Conservation (phyloP, 2,888 invertebrate genomes). For the Acanthoscelides obtectus region DNA sequence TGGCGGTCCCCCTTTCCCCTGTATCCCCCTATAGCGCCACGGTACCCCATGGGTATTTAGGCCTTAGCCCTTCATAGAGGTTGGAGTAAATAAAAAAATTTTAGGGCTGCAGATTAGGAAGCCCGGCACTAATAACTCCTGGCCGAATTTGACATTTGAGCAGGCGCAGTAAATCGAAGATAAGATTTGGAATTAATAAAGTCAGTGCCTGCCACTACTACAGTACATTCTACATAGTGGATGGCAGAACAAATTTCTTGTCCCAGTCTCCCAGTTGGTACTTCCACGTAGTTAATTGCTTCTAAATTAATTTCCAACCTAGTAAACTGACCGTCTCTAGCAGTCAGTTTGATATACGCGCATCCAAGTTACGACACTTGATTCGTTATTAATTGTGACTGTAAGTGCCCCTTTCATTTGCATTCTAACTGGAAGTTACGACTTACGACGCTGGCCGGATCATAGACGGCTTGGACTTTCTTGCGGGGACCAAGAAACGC, state of each 20-base stretch:
- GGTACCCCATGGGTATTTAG: no score
- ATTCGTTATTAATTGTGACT: background rate
- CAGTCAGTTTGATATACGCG: background rate
- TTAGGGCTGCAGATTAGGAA: no score
- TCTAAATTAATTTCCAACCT: background rate
- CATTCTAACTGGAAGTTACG: background rate
- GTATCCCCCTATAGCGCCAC: no score
- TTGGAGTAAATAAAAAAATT: no score
- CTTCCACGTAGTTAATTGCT: background rate
- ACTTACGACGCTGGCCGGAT: background rate
- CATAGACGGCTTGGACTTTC: background rate
- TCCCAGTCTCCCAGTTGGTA: background rate
- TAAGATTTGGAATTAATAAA: no score
- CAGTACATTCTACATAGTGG: no score
- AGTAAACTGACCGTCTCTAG: background rate
- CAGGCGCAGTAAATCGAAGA: no score
- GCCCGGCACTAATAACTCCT: no score
- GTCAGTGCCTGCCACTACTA: no score
- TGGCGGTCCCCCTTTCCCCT: no score
- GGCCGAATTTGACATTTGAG: no score
- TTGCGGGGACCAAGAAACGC: background rate
- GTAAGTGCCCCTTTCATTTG: background rate
- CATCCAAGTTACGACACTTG: background rate
- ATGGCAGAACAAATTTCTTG: background rate
- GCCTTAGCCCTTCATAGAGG: no score